Conservation (phyloP, 2,113 vertebrate species). For the Eretmochelys imbricata region DNA sequence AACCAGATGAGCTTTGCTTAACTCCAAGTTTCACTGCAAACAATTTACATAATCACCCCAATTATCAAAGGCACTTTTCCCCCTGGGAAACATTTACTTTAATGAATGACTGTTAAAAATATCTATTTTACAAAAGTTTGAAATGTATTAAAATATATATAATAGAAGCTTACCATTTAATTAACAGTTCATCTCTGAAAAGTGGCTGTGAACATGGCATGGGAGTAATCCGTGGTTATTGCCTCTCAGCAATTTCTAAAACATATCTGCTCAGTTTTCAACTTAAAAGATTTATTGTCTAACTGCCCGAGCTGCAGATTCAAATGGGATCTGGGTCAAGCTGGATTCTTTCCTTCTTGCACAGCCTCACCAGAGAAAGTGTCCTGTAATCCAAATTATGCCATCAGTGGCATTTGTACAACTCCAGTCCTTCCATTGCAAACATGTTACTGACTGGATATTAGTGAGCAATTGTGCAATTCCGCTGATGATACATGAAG, state of each 20-base stretch:
- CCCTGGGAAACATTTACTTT: constrained; percentile 31
- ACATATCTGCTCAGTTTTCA: constrained; percentile 58
- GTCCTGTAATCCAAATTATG: neutral
- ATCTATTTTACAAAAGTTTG: constrained; percentile 41
- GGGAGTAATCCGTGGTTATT: constrained; percentile 49
- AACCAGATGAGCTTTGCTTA: constrained; percentile 3
- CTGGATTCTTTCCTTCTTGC: constrained; percentile 14
- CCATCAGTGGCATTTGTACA: neutral
- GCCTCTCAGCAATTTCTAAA: constrained; percentile 58
- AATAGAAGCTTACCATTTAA: constrained; percentile 51
- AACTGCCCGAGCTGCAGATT: neutral
- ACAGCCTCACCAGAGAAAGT: neutral
- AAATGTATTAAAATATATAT: constrained; percentile 62
- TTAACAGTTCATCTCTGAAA: constrained; percentile 61
- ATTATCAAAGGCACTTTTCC: constrained; percentile 47
- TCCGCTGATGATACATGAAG: neutral
- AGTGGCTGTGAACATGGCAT: constrained; percentile 56
- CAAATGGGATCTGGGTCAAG: neutral
- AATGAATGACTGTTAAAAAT: constrained; percentile 64
- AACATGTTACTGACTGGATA: neutral
- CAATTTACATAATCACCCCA: constrained; percentile 34
- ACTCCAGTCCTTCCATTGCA: neutral
- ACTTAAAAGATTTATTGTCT: constrained; percentile 58
- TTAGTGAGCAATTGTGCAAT: neutral
- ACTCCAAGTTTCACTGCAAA: constrained; percentile 30